Conservation (phyloP, 1,140 invertebrate genomes). For the Triops cancriformis region DNA sequence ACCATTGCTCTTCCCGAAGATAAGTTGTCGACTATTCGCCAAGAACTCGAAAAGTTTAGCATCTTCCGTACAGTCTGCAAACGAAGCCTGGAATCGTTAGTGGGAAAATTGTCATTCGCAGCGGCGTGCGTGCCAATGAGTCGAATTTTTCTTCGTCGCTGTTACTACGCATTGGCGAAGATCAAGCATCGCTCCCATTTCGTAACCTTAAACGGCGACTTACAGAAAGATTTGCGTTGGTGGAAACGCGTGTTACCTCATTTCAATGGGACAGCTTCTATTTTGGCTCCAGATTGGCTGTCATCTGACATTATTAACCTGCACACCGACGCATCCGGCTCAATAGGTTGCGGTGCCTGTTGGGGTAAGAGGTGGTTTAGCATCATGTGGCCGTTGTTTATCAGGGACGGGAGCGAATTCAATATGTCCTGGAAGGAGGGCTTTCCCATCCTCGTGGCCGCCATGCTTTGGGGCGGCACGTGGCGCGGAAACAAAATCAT, state of each 20-base stretch:
- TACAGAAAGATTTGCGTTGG: not conserved
- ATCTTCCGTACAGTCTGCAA: not conserved
- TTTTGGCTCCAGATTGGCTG: not conserved
- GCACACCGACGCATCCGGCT: not conserved
- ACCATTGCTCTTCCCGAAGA: not conserved
- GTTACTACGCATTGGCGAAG: not conserved
- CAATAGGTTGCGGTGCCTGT: not conserved
- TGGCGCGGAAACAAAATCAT: not conserved
- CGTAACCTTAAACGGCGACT: not conserved
- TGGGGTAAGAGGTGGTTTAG: not conserved
- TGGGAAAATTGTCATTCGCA: not conserved
- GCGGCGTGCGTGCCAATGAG: not conserved
- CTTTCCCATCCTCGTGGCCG: not conserved
- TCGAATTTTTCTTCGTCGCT: not conserved
- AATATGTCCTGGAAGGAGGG: no score
- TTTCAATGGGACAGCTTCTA: not conserved
- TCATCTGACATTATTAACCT: not conserved
- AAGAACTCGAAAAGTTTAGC: not conserved
- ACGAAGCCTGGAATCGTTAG: not conserved
- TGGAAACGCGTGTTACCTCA: not conserved
- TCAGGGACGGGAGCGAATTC: not conserved
- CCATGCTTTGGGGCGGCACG: not conserved
- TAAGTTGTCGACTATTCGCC: not conserved
- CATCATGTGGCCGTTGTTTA: not conserved
- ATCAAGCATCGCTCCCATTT: not conserved